phyloP scores from a whole-genome alignment of 2,797 vertebrate genomes.

The Argentina silus region DNA sequence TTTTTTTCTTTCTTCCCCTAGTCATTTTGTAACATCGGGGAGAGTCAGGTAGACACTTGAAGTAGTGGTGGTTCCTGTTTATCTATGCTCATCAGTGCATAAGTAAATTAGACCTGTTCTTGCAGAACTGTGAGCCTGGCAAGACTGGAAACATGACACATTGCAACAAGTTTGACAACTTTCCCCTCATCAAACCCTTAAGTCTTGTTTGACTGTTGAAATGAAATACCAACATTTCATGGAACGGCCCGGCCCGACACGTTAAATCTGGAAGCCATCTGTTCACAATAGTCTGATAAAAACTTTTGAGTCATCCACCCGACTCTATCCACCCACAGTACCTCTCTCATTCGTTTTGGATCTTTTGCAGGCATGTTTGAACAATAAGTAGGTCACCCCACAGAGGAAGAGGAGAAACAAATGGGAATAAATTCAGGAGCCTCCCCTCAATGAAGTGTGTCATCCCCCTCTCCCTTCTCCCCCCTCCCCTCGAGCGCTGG shows the following conservation, averaged over 20 bases:
- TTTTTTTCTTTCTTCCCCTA: too few species aligned
- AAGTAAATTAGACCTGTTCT: not conserved
- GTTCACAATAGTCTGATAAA: constrained; percentile 40
- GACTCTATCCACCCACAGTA: constrained; percentile 52
- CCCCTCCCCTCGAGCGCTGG: constrained; percentile 35
- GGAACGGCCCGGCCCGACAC: constrained; percentile 14
- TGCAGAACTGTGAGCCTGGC: not conserved
- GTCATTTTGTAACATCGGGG: not conserved
- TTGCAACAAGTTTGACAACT: constrained; percentile 43
- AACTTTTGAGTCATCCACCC: constrained; percentile 47
- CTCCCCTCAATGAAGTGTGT: constrained; percentile 57
- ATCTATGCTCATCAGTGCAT: not conserved
- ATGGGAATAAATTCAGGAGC: constrained; percentile 49
- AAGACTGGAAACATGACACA: not conserved
- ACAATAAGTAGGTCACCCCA: constrained; percentile 75
- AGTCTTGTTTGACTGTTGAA: constrained; percentile 19
- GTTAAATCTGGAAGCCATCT: constrained; percentile 41
- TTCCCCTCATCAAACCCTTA: constrained; percentile 24
- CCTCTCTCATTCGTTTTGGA: constrained; percentile 55
- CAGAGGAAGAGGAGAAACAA: constrained; percentile 53
- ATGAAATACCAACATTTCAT: constrained; percentile 28
- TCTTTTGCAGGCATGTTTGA: constrained; percentile 67
- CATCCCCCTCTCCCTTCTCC: constrained; percentile 36
- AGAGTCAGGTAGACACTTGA: not conserved
- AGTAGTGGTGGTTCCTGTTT: not conserved